Evolutionary conservation across 1,140 invertebrate genomes (phyloP).

Genomic region (Magallana gigas): DNA sequence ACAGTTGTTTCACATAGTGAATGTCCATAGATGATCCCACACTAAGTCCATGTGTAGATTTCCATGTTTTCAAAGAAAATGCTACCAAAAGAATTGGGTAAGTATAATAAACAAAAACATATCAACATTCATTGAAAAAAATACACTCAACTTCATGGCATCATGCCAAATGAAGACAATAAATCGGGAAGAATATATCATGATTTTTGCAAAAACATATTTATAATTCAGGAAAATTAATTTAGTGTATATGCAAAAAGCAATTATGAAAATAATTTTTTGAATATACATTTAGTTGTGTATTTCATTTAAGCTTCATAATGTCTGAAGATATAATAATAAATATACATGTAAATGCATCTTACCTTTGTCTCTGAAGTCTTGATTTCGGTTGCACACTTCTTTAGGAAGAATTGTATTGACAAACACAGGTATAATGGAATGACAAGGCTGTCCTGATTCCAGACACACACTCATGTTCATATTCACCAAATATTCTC

Average conservation of each 20-base stretch:
- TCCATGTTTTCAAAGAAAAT: constrained; percentile 49
- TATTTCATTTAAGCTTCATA: too few species aligned
- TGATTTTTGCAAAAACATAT: too few species aligned
- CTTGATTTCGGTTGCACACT: constrained; percentile 45
- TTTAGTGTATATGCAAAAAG: too few species aligned
- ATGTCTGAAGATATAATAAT: too few species aligned
- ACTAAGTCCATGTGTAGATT: constrained; percentile 23
- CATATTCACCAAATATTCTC: constrained; percentile 53
- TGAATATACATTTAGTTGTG: too few species aligned
- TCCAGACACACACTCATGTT: constrained; percentile 56
- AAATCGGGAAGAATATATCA: too few species aligned
- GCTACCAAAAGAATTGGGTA: constrained; percentile 20
- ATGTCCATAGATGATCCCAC: constrained; percentile 21
- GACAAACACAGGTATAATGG: constrained; percentile 27
- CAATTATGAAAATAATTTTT: too few species aligned
- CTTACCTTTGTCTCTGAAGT: constrained; percentile 46
- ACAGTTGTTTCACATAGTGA: constrained; percentile 31
- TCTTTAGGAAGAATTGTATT: constrained; percentile 43
- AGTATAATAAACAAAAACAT: neutral
- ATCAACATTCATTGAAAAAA: too few species aligned
- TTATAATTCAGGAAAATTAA: too few species aligned
- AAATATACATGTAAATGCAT: too few species aligned
- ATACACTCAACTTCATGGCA: neutral
- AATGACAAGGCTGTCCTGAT: constrained; percentile 29
- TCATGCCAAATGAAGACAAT: too few species aligned